phyloP scores from a whole-genome alignment of 2,113 vertebrate species.

The Eretmochelys imbricata region DNA sequence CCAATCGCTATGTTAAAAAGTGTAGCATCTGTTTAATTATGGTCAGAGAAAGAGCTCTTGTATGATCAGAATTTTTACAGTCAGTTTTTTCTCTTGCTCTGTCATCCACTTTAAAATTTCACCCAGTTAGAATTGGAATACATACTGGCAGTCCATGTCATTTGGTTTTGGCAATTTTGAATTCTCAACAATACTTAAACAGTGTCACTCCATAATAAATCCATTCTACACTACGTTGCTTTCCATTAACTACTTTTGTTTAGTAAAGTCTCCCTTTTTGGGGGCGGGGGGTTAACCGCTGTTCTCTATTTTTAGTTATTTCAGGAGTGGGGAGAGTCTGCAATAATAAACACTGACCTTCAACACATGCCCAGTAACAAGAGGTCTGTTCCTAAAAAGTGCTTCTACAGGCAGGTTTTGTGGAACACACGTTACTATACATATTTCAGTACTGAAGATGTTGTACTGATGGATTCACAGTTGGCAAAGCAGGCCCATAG shows the following conservation, averaged over 20 bases:
- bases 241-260: background rate
- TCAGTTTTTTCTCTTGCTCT: background rate
- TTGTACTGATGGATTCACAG: too few relatives aligned
- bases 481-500: background rate
- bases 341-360: background rate
- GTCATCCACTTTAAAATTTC: background rate
- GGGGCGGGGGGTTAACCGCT: background rate
- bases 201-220: slow-evolving; percentile 19
- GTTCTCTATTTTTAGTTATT: background rate
- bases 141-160: background rate
- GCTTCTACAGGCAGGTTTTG: background rate
- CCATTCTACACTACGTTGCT: background rate
- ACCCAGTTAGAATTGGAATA: background rate
- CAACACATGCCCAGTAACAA: background rate
- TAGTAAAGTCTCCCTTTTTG: background rate
- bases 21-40: background rate
- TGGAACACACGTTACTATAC: background rate
- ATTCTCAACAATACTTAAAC: background rate
- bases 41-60: background rate
- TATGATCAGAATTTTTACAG: background rate
- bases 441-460: background rate
- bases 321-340: background rate
- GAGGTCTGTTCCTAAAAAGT: background rate
- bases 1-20: background rate
- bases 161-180: background rate